Percentiles rank a stretch among this genome's conserved stretches.
These are phyloP conservation scores for Oxytorus armatus DNA, from an alignment of 2,888 invertebrate species.

Conservation along the genomic window DNA sequence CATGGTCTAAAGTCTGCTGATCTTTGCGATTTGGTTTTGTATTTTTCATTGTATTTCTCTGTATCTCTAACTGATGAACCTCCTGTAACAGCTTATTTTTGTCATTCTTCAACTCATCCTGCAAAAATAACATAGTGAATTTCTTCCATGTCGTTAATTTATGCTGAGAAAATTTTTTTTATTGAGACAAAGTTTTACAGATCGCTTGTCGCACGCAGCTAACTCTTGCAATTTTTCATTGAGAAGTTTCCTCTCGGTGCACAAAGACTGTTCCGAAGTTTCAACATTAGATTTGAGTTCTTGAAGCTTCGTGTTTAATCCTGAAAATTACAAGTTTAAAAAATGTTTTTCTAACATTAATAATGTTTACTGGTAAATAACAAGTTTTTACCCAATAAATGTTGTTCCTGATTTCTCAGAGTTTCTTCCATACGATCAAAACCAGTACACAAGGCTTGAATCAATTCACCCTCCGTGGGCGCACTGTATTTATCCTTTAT, in stretches of 20 bases:
- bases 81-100: constrained; percentile 65
- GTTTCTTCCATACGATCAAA: constrained; percentile 30
- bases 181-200: constrained; percentile 54
- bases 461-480: constrained; percentile 43
- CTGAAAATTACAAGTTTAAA: constrained; percentile 35
- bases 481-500: constrained; percentile 52
- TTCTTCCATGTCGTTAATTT: background rate
- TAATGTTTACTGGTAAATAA: background rate
- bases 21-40: constrained; percentile 69
- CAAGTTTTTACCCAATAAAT: constrained; percentile 41
- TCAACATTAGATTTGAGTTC: constrained; percentile 38
- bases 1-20: constrained; percentile 68
- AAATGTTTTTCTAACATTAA: background rate
- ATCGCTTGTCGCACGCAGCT: background rate
- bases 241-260: constrained; percentile 34
- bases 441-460: background rate
- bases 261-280: constrained; percentile 30
- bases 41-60: constrained; percentile 66
- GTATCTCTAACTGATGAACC: constrained; percentile 62
- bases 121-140: background rate
- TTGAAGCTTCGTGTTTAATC: constrained; percentile 39
- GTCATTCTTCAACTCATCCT: constrained; percentile 71
- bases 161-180: background rate
- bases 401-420: constrained; percentile 44
- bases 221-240: constrained; percentile 33